Evolutionary conservation across 2,797 vertebrate genomes (phyloP), one percentile per base, ranked within the genome.

Genomic region (Microcaecilia unicolor): DNA sequence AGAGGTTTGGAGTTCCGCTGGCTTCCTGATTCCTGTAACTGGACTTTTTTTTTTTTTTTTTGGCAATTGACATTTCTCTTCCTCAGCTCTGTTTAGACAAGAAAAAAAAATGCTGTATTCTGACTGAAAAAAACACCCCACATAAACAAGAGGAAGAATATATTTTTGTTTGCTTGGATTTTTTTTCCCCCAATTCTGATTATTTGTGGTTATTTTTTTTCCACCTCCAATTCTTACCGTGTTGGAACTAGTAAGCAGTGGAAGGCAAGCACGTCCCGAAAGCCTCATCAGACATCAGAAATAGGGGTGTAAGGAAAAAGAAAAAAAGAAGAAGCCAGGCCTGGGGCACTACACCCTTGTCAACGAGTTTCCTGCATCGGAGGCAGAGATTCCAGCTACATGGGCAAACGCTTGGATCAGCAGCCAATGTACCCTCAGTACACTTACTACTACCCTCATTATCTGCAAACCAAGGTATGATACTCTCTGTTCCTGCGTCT

Each of bases 391-490:
- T 92, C 86, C 87, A 95, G 87, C 92, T 97, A 92, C 91, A 97
- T 97, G 93, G 93, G 93, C 87, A 97, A 98, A 88, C 89, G 90
- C 76, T 84, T 95, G 93, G 93, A 97, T 73, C 93, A 93, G 87
- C 92, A 92, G 73, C 93, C 87, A 94, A 98, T 97, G 93, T 97
- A 92, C 92, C 93, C 93, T 68, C 92, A 97, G 88, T 97, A 93
- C 90, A 93, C 91, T 72, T 96, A 92, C 88, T 96, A 93, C 84
- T 96, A 96, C 74, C 92, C 93, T 75, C 92, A 93, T 74, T 94
- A 93, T 85, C 89, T 93, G 74, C 90, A 94, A 85, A 92, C 89
- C 82, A 97, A 91, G 86, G 76, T 91, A 90, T 69, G 85, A 78
- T 21, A 27, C 45, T n/a, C n/a, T 47, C 51, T 35, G 31, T 28